Evolutionary conservation across 2,797 vertebrate genomes (phyloP).

Genomic region (Cossypha polioptera): DNA sequence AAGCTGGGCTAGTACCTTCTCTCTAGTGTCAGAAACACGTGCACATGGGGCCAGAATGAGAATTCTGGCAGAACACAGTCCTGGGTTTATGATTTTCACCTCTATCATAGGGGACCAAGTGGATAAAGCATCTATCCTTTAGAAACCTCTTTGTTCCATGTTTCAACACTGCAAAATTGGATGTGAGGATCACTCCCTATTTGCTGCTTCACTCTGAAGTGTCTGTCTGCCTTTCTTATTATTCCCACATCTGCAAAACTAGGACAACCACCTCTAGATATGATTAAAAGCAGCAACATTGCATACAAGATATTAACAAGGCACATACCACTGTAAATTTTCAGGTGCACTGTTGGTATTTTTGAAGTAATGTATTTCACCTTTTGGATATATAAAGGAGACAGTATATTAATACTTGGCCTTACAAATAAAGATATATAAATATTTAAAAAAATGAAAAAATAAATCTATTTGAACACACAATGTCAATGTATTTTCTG

Average conservation of each 20-base stretch:
- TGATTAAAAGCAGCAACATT: neutral
- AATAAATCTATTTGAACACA: neutral
- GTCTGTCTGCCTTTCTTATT: neutral
- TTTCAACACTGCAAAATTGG: neutral
- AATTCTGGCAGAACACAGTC: accelerated
- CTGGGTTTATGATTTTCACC: neutral
- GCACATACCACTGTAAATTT: neutral
- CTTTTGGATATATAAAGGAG: neutral
- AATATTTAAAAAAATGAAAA: neutral
- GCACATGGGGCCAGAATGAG: neutral
- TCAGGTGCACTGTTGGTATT: neutral
- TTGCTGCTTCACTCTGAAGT: neutral
- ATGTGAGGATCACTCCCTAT: neutral
- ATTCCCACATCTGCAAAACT: neutral
- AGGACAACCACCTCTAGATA: neutral
- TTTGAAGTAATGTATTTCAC: neutral
- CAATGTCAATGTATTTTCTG: neutral
- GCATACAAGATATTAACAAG: neutral
- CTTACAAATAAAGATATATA: neutral
- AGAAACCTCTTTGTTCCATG: accelerated
- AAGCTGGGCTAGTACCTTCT: neutral
- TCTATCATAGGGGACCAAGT: accelerated
- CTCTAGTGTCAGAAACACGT: neutral
- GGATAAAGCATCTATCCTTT: neutral
- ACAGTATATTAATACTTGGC: neutral